Evolutionary conservation across 2,797 vertebrate species (phyloP), one percentile per base, ranked within the genome.

Genomic region (Gastrophryne carolinensis): DNA sequence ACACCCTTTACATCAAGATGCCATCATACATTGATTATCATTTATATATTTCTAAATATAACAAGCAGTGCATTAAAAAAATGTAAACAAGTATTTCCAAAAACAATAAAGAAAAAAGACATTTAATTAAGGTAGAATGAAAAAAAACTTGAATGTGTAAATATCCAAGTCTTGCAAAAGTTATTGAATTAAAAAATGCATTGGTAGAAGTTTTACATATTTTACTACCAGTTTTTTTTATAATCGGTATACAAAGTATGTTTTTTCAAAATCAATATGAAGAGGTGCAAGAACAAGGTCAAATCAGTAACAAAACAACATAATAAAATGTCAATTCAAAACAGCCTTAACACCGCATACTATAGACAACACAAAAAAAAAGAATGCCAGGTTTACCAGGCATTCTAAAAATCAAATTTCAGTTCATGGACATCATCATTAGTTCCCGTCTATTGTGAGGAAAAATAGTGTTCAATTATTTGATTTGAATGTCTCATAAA

Each of bases 81-180:
- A n/a, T n/a, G n/a, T n/a, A n/a, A n/a, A n/a, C n/a, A n/a, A n/a
- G n/a, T n/a, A 41, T 27, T 54, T 54, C 32, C 54, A 56, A 37
- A 54, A 52, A 54, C 39, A 53, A n/a, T 37, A 68, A 68, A 56
- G 34, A 29, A 68, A 68, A 63, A 68, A 68, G 54, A 68, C 65
- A 68, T 68, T 68, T 68, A 68, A 68, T 68, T 34, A 52, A 68
- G 53, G 56, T 68, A 68, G 50, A 68, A 68, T 68, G 32, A 68
- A 68, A 68, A 68, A 68, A 56, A 49, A 68, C 50, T 24, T 21
- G 19, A 68, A 54, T 65, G 53, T 86, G 87, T 86, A 87, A 88
- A 89, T 86, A 87, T 79, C 80, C 82, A 83, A 78, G 61, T 84
- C 61, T 82, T 85, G 84, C 83, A 87, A 87, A 88, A 83, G 17